Conservation (phyloP, 2,888 invertebrate species). For the Taenaris catops region DNA sequence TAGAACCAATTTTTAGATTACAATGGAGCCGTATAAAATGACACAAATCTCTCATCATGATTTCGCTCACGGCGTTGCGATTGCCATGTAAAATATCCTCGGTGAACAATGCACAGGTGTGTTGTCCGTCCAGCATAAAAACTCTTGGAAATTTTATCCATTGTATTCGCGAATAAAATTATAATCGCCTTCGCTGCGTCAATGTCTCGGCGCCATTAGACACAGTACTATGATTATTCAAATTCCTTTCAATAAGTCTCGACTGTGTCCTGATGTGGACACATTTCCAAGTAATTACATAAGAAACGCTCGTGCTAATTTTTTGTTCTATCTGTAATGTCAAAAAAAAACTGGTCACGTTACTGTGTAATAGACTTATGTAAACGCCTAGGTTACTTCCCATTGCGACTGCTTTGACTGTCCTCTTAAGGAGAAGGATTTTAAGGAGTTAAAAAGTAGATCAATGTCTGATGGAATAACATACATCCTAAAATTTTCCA, state of each 20-base stretch:
- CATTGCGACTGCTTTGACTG: no score
- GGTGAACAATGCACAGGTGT: slow-evolving; percentile 81
- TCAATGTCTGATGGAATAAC: no score
- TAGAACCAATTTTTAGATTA: no score
- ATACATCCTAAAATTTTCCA: no score
- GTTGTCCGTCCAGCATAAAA: slow-evolving; percentile 59
- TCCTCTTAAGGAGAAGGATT: no score
- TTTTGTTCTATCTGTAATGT: background rate
- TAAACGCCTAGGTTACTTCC: slow-evolving; percentile 3
- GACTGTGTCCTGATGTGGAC: slow-evolving; percentile 10
- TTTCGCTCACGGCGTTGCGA: slow-evolving; percentile 30
- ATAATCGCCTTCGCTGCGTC: slow-evolving; percentile 33
- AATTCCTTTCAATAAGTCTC: slow-evolving; percentile 13
- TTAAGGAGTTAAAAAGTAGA: no score
- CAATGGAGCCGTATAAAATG: background rate
- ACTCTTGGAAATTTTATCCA: slow-evolving; percentile 50
- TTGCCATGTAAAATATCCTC: slow-evolving; percentile 34
- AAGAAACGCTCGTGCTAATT: slow-evolving; percentile 5
- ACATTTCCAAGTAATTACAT: slow-evolving; percentile 9
- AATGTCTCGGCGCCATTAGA: slow-evolving; percentile 19
- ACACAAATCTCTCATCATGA: slow-evolving; percentile 26
- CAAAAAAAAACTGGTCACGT: background rate
- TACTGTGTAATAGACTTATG: slow-evolving; percentile 1
- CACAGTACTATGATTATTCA: slow-evolving; percentile 14
- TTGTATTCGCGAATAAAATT: slow-evolving; percentile 55